Percentiles rank a stretch among this genome's conserved stretches.
Evolutionary conservation across 1,140 invertebrate species (phyloP).

Genomic region (Brachionus rubens): DNA sequence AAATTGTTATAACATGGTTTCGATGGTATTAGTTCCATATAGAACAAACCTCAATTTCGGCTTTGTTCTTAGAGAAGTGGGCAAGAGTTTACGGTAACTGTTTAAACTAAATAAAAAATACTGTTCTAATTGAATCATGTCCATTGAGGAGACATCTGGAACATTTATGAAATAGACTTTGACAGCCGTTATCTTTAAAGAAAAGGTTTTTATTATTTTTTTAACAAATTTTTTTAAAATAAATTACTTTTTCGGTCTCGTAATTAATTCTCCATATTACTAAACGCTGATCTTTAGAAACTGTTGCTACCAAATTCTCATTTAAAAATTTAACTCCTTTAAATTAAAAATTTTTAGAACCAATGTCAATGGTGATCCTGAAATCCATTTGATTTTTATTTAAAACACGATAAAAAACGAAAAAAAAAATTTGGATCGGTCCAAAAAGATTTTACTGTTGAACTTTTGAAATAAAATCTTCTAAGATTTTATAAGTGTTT

Average conservation of each 20-base stretch:
- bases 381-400: too few relatives aligned
- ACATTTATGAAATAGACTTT: constrained; percentile 23
- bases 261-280: constrained; percentile 20
- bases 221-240: background rate
- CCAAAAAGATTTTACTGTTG: too few relatives aligned
- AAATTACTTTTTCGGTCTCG: background rate
- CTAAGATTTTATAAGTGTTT: too few relatives aligned
- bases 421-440: too few relatives aligned
- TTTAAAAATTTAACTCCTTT: constrained; percentile 24
- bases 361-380: background rate
- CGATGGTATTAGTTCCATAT: too few relatives aligned
- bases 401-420: too few relatives aligned
- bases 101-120: background rate
- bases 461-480: too few relatives aligned
- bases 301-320: background rate
- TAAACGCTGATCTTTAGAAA: constrained; percentile 41
- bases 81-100: too few relatives aligned
- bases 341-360: background rate
- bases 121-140: background rate
- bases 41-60: too few relatives aligned
- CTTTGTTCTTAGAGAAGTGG: too few relatives aligned
- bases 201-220: background rate
- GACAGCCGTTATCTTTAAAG: background rate
- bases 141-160: constrained; percentile 27
- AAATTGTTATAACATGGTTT: too few relatives aligned